phyloP scores from a whole-genome alignment of 53 echinoderm and acorn worm species.

The Crossaster papposus region DNA sequence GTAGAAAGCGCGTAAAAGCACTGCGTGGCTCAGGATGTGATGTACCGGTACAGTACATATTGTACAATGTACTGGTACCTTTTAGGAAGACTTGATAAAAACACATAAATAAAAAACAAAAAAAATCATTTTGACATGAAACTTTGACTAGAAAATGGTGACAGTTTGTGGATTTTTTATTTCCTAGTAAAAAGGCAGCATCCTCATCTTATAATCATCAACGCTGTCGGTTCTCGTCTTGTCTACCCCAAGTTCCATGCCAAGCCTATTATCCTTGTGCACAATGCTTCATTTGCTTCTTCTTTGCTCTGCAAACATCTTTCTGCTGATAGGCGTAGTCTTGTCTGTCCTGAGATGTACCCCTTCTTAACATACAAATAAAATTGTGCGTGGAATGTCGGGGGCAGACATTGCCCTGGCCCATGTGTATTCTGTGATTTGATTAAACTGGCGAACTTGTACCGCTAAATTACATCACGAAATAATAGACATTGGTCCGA shows the following conservation, averaged over 20 bases:
- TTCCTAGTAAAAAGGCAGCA: not conserved
- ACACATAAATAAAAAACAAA: no score
- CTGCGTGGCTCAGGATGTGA: no score
- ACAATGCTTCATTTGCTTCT: not conserved
- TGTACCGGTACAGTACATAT: no score
- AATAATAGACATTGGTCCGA: conserved; percentile 8
- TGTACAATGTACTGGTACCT: no score
- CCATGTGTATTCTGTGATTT: conserved; percentile 7
- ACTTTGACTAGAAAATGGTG: no score
- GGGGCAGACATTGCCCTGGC: not conserved
- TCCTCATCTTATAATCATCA: not conserved
- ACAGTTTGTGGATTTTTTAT: not conserved
- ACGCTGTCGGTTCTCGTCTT: not conserved
- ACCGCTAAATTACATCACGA: not conserved
- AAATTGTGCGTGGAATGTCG: not conserved
- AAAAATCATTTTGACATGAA: no score
- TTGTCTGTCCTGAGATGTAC: not conserved
- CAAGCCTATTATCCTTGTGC: not conserved
- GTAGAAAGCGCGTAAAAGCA: no score
- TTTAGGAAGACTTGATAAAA: no score
- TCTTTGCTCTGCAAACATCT: not conserved
- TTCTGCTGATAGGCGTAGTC: not conserved
- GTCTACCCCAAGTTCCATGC: not conserved
- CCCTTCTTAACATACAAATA: not conserved
- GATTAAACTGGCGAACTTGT: conserved; percentile 16